Evolutionary conservation across 1,140 invertebrate species (phyloP).

Genomic region (Drosophila ercepeae): DNA sequence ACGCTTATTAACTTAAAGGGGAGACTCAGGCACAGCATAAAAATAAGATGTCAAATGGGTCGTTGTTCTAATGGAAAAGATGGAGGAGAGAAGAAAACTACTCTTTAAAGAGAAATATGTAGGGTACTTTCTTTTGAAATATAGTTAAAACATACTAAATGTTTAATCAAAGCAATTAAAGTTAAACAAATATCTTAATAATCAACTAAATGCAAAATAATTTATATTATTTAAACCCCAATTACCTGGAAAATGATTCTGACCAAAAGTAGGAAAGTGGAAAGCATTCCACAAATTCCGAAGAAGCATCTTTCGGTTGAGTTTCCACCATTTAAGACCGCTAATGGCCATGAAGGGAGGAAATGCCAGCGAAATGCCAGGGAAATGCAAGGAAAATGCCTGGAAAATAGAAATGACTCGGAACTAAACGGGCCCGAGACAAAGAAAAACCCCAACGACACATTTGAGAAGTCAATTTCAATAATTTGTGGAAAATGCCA

Average conservation of each 20-base stretch:
- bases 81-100: not conserved
- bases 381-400: not conserved
- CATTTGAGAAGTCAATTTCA: conserved; percentile 70
- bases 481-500: conserved; percentile 56
- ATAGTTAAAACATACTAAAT: no score
- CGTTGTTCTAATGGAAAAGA: not conserved
- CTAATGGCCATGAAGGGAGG: conserved; percentile 18
- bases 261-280: not conserved
- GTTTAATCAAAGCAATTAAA: no score
- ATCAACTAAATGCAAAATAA: not conserved
- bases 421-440: conserved; percentile 35
- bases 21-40: conserved; percentile 2
- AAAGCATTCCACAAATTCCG: conserved; percentile 3
- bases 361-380: no score
- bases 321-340: conserved; percentile 7
- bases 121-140: no score
- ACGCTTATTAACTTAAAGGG: conserved; percentile 12
- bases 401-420: conserved; percentile 27
- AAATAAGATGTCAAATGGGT: not conserved
- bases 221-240: not conserved
- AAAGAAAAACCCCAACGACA: conserved; percentile 38
- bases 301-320: not conserved
- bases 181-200: not conserved
- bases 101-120: no score
- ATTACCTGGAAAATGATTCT: not conserved